phyloP scores from a whole-genome alignment of 1,140 invertebrate genomes.

The Drosophila parvula region DNA sequence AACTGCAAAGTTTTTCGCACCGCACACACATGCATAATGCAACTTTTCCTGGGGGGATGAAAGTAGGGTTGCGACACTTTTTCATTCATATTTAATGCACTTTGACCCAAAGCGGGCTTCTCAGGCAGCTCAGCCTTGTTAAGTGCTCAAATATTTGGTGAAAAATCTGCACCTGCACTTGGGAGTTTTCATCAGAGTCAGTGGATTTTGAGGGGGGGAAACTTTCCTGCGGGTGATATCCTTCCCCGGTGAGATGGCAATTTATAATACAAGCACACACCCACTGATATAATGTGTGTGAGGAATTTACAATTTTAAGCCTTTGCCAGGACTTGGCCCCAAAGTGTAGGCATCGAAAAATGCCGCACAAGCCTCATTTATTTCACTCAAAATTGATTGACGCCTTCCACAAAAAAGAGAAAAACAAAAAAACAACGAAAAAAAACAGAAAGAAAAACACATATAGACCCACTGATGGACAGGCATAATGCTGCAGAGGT shows the following conservation, averaged over 20 bases:
- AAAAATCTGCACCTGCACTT: conserved; percentile 28
- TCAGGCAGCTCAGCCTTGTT: not conserved
- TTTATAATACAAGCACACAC: conserved; percentile 37
- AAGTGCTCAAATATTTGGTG: conserved; percentile 39
- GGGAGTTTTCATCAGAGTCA: conserved; percentile 64
- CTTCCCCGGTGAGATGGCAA: conserved; percentile 23
- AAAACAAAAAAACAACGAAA: not conserved
- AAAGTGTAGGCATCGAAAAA: conserved; percentile 43
- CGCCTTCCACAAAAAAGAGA: conserved; percentile 21
- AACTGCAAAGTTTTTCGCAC: conserved; percentile 16
- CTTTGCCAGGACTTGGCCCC: conserved; percentile 23
- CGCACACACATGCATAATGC: conserved; percentile 20
- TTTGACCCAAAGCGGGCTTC: conserved; percentile 27
- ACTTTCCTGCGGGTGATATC: conserved; percentile 16
- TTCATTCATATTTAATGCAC: conserved; percentile 67
- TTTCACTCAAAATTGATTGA: conserved; percentile 76
- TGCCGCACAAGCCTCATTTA: conserved; percentile 68
- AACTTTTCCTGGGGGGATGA: conserved; percentile 8
- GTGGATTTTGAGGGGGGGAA: conserved; percentile 38
- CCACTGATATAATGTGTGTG: not conserved
- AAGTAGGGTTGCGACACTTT: conserved; percentile 23
- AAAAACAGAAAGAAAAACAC: not conserved
- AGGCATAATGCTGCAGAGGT: conserved; percentile 7
- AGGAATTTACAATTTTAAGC: conserved; percentile 56
- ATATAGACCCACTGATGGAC: conserved; percentile 3